These are phyloP conservation scores for Antheraea yamamai DNA, from an alignment of 2,888 invertebrate species.

Conservation along the genomic window DNA sequence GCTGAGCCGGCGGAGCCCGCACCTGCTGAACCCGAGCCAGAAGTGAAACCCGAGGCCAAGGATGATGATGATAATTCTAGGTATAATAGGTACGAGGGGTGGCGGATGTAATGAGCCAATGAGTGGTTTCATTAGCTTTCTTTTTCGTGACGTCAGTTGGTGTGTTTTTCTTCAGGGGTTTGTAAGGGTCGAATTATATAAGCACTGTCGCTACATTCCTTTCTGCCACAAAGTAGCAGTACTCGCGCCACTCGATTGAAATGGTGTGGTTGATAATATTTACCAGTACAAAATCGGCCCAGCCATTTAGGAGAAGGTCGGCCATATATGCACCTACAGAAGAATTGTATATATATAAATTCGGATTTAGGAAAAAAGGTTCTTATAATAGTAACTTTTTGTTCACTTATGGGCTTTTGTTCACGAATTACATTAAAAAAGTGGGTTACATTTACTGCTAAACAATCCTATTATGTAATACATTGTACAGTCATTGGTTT, in stretches of 20 bases:
- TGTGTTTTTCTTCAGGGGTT: neutral
- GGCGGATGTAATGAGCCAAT: conserved; percentile 75
- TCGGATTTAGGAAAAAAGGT: too few species aligned
- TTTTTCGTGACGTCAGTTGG: conserved; percentile 16
- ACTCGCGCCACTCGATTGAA: neutral
- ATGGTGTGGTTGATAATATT: neutral
- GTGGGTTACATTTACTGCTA: too few species aligned
- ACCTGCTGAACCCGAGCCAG: conserved; percentile 69
- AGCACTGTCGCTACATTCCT: neutral
- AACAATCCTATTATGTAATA: too few species aligned
- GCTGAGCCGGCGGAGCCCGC: conserved; percentile 71
- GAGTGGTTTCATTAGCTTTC: neutral
- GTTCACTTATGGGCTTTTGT: too few species aligned
- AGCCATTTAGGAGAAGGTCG: neutral
- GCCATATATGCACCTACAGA: too few species aligned
- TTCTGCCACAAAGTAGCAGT: neutral
- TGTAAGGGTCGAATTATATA: neutral
- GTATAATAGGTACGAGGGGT: conserved; percentile 88
- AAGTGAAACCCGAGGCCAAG: conserved; percentile 72
- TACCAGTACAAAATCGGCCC: neutral
- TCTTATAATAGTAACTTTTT: too few species aligned
- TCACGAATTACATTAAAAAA: too few species aligned
- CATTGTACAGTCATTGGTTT: too few species aligned
- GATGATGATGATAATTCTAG: conserved; percentile 95
- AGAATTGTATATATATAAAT: too few species aligned